A percentile compares a stretch with the other conserved stretches of the same genome.
Evolutionary conservation across 2,113 vertebrate genomes (phyloP).

Genomic region (Peromyscus polionotus): DNA sequence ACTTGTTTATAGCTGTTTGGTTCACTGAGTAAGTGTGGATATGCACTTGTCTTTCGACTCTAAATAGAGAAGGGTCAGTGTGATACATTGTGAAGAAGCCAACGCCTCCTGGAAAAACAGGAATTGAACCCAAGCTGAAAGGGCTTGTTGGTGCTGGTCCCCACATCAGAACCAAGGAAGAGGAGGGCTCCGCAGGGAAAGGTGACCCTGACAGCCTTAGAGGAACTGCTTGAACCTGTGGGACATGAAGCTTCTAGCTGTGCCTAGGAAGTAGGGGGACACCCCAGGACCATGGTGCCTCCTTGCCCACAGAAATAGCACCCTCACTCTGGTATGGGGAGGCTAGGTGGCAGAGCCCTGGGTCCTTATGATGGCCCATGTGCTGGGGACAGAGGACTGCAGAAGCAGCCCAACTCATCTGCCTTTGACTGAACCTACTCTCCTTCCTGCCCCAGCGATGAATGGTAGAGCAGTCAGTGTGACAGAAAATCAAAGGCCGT

Average conservation of each 20-base stretch:
- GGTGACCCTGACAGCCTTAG: background rate
- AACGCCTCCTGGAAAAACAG: background rate
- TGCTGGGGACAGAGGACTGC: background rate
- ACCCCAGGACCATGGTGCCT: background rate
- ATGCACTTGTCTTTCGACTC: background rate
- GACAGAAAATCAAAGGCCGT: background rate
- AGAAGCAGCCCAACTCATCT: background rate
- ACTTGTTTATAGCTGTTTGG: background rate
- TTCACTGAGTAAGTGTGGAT: background rate
- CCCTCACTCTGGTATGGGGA: background rate
- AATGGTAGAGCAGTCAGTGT: background rate
- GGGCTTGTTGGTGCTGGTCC: background rate
- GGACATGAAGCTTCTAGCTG: background rate
- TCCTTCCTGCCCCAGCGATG: background rate
- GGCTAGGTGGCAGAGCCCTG: background rate
- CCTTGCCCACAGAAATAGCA: background rate
- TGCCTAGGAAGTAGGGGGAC: background rate
- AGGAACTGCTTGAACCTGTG: background rate
- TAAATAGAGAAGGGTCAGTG: background rate
- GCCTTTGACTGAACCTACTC: background rate
- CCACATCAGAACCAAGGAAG: background rate
- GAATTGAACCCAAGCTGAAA: background rate
- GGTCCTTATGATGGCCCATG: background rate
- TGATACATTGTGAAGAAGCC: background rate
- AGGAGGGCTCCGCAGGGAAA: background rate